A percentile compares a stretch with the other conserved stretches of the same genome.
Evolutionary conservation across 2,113 vertebrate species (phyloP).

Genomic region (Corythornis vintsioides): DNA sequence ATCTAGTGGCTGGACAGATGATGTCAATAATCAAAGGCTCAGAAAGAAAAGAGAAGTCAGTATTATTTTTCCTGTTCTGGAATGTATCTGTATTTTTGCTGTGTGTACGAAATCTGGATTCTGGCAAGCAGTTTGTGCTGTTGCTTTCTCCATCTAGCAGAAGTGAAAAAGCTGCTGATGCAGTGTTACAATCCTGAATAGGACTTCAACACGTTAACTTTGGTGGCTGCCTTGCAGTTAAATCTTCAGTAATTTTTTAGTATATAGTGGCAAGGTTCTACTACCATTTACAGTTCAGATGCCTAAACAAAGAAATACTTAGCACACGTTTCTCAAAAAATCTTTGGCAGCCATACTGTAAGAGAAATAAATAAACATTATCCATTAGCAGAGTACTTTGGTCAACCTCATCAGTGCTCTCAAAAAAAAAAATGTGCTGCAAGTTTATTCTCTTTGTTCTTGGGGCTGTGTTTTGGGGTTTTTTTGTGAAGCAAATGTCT

Average conservation of each 20-base stretch:
- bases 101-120: neutral
- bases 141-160: neutral
- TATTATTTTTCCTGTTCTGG: neutral
- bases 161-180: neutral
- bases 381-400: neutral
- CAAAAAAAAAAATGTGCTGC: neutral
- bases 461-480: neutral
- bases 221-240: neutral
- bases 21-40: neutral
- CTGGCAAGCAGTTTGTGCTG: neutral
- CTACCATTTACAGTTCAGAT: neutral
- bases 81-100: neutral
- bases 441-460: neutral
- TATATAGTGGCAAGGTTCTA: neutral
- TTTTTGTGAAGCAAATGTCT: neutral
- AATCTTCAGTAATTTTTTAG: neutral
- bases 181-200: neutral
- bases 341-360: neutral
- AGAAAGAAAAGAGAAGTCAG: neutral
- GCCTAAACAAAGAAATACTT: neutral
- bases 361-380: neutral
- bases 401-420: neutral
- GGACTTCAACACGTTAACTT: neutral
- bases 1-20: neutral
- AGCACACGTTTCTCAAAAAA: neutral